Percentiles rank a stretch among this genome's conserved stretches.
Evolutionary conservation across 2,888 invertebrate genomes (phyloP).

Genomic region (Anagyrus pseudococci): DNA sequence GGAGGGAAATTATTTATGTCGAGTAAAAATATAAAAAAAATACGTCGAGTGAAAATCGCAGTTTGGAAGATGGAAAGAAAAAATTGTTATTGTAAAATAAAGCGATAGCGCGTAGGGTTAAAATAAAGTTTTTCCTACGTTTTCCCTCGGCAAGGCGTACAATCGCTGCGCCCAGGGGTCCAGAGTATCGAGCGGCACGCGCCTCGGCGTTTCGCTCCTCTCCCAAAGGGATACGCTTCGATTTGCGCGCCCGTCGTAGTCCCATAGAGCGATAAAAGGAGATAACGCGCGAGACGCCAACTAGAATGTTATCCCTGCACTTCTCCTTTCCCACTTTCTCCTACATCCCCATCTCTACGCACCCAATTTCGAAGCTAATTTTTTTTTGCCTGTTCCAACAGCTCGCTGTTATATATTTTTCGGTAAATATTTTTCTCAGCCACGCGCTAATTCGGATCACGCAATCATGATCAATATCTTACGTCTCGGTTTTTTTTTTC

Average conservation of each 20-base stretch:
- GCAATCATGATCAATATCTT: background rate
- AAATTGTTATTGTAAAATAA: too few species aligned
- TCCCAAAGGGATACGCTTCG: constrained; percentile 1
- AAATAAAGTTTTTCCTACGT: too few species aligned
- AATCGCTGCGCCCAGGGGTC: too few species aligned
- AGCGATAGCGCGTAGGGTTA: too few species aligned
- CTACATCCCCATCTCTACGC: too few species aligned
- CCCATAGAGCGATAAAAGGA: constrained; percentile 25
- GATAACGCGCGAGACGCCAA: constrained; percentile 23
- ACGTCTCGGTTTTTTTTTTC: background rate
- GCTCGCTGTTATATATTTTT: background rate
- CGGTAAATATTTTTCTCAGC: background rate
- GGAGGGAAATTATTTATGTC: too few species aligned
- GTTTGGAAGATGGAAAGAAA: too few species aligned
- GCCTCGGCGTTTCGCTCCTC: background rate
- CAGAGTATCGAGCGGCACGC: too few species aligned
- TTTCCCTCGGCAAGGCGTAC: too few species aligned
- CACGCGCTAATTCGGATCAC: too few species aligned
- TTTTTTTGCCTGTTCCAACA: constrained; percentile 1
- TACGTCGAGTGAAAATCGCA: too few species aligned
- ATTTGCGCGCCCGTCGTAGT: constrained; percentile 8
- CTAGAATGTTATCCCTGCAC: background rate
- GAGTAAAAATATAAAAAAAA: too few species aligned
- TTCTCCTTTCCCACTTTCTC: background rate
- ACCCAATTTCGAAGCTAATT: constrained; percentile 3